A percentile compares a stretch with the other conserved stretches of the same genome.
Evolutionary conservation across 1,140 invertebrate species (phyloP).

Genomic region (Cecropterus lyciades): DNA sequence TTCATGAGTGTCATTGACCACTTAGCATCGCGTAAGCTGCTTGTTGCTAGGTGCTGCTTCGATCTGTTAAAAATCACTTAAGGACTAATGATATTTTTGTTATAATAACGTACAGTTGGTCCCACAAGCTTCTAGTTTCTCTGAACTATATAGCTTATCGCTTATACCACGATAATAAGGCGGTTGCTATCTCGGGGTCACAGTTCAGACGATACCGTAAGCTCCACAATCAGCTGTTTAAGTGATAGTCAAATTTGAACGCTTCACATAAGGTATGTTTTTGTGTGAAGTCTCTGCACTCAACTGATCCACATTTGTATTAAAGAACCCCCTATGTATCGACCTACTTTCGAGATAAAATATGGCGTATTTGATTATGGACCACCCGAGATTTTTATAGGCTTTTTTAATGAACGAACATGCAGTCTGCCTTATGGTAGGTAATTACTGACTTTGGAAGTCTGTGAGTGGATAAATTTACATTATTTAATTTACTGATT

Average conservation of each 20-base stretch:
- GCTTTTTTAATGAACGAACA: background rate
- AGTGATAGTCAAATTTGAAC: constrained; percentile 40
- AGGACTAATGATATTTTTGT: too few species aligned
- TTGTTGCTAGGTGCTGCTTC: too few species aligned
- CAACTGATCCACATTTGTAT: constrained; percentile 51
- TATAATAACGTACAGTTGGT: too few species aligned
- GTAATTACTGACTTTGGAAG: too few species aligned
- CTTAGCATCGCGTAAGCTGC: too few species aligned
- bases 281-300: constrained; percentile 41
- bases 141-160: background rate
- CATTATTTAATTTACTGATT: too few species aligned
- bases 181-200: constrained; percentile 58
- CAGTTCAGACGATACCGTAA: constrained; percentile 68
- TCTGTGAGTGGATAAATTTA: too few species aligned
- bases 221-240: constrained; percentile 35
- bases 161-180: background rate
- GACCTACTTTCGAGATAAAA: constrained; percentile 58
- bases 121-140: too few species aligned
- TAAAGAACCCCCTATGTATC: constrained; percentile 55
- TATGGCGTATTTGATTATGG: constrained; percentile 52
- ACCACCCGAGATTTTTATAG: background rate
- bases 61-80: too few species aligned
- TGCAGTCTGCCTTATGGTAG: too few species aligned
- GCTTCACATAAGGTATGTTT: constrained; percentile 46
- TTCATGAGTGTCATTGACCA: too few species aligned